A percentile compares a stretch with the other conserved stretches of the same genome.
Evolutionary conservation across 2,797 vertebrate species (phyloP).

Genomic region (Sternotherus odoratus): DNA sequence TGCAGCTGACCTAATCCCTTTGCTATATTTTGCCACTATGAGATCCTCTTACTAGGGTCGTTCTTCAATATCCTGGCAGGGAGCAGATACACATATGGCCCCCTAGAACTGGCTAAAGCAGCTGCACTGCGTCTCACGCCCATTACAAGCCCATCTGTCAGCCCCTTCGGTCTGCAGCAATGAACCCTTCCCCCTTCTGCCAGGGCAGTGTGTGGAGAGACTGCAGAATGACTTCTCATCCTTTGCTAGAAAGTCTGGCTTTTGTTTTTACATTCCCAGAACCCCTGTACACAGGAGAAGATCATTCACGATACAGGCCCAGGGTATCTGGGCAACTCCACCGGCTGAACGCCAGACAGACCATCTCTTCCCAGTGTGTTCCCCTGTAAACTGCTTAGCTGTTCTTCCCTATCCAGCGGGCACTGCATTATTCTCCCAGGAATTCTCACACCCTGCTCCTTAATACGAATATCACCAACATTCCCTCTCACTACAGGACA

Average conservation of each 20-base stretch:
- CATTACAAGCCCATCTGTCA: not conserved
- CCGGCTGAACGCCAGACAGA: slow-evolving; percentile 50
- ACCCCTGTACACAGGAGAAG: not conserved
- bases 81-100: not conserved
- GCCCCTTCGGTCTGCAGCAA: not conserved
- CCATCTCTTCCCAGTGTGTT: not conserved
- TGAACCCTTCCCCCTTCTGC: not conserved
- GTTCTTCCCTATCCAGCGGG: not conserved
- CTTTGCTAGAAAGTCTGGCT: slow-evolving; percentile 44
- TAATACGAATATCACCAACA: not conserved
- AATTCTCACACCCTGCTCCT: not conserved
- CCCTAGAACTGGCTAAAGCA: slow-evolving; percentile 7
- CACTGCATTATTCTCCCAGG: not conserved
- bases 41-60: not conserved
- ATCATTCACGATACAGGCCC: slow-evolving; percentile 37
- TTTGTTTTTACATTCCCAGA: slow-evolving; percentile 9
- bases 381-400: not conserved
- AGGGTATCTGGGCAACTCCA: slow-evolving; percentile 43
- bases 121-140: not conserved
- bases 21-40: not conserved
- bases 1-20: not conserved
- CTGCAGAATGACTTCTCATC: slow-evolving; percentile 26
- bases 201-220: not conserved
- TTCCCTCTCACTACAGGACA: not conserved
- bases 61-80: not conserved